Percentiles rank a stretch among this genome's conserved stretches.
Conservation (phyloP, 2,113 vertebrate species). For the Empidonax traillii region DNA sequence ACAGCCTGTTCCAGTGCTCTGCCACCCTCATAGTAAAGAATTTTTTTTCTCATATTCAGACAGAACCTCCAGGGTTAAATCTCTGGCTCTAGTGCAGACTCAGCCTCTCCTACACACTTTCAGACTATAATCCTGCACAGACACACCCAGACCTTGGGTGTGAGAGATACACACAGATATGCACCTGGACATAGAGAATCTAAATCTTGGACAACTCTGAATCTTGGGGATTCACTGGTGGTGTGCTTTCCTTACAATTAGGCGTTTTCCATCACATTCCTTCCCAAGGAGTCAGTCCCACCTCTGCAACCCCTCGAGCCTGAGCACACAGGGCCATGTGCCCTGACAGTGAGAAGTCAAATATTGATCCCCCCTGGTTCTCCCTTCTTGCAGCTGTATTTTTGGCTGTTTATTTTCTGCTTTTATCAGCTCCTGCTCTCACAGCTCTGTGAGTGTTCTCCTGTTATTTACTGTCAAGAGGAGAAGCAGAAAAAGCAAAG, state of each 20-base stretch:
- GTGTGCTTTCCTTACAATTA: not conserved
- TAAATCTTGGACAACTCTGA: not conserved
- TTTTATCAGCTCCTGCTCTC: not conserved
- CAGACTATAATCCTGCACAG: not conserved
- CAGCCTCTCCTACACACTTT: not conserved
- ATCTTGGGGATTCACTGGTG: not conserved
- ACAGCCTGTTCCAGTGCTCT: not conserved
- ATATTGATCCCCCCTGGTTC: not conserved
- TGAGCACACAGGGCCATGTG: fast-evolving
- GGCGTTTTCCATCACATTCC: not conserved
- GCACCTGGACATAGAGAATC: not conserved
- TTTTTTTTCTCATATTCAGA: not conserved
- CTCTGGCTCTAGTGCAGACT: not conserved
- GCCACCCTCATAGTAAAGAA: not conserved
- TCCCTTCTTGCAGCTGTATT: not conserved
- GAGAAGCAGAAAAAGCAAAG: not conserved
- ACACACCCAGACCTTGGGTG: not conserved
- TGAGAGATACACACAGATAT: not conserved
- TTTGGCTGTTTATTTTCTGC: not conserved
- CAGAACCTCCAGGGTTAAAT: not conserved
- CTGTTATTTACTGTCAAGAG: not conserved
- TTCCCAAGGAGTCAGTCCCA: not conserved
- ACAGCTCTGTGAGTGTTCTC: not conserved
- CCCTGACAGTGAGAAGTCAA: not conserved
- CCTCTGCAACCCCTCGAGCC: not conserved